These are phyloP conservation scores for Helogale parvula DNA, from an alignment of 2,113 vertebrate species.

Conservation along the genomic window DNA sequence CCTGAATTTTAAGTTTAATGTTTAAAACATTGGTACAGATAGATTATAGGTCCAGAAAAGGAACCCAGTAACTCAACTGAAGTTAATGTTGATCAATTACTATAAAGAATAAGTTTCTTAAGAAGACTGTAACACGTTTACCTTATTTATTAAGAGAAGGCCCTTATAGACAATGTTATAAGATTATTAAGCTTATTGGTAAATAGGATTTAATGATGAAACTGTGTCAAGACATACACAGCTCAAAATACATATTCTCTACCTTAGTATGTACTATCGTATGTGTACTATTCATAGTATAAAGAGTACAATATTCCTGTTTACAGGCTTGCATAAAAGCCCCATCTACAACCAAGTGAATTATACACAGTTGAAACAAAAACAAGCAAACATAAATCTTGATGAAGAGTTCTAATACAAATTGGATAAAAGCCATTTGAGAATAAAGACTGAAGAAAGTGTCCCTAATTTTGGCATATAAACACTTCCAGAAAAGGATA, in stretches of 20 bases:
- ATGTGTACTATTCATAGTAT: neutral
- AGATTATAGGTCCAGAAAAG: constrained; percentile 74
- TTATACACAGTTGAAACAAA: constrained; percentile 22
- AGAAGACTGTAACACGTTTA: constrained; percentile 55
- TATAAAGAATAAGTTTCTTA: constrained; percentile 67
- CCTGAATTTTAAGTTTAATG: constrained; percentile 79
- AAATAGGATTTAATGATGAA: constrained; percentile 52
- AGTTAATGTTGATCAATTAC: constrained; percentile 36
- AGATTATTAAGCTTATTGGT: constrained; percentile 28
- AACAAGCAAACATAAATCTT: constrained; percentile 73
- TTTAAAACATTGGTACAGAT: constrained; percentile 80
- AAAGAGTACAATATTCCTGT: neutral
- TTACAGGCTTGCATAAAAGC: constrained; percentile 16
- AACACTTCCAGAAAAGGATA: constrained; percentile 60
- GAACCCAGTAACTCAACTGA: constrained; percentile 58
- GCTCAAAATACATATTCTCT: constrained; percentile 45
- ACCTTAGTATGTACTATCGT: constrained; percentile 21
- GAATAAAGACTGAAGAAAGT: constrained; percentile 63
- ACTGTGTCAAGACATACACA: constrained; percentile 2
- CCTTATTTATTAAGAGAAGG: constrained; percentile 66
- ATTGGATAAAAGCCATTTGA: constrained; percentile 53
- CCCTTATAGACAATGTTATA: constrained; percentile 35
- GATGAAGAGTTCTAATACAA: constrained; percentile 61
- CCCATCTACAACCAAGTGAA: neutral
- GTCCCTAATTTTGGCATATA: constrained; percentile 49